phyloP scores from a whole-genome alignment of 1,140 invertebrate species.

The Nasonia vitripennis region DNA sequence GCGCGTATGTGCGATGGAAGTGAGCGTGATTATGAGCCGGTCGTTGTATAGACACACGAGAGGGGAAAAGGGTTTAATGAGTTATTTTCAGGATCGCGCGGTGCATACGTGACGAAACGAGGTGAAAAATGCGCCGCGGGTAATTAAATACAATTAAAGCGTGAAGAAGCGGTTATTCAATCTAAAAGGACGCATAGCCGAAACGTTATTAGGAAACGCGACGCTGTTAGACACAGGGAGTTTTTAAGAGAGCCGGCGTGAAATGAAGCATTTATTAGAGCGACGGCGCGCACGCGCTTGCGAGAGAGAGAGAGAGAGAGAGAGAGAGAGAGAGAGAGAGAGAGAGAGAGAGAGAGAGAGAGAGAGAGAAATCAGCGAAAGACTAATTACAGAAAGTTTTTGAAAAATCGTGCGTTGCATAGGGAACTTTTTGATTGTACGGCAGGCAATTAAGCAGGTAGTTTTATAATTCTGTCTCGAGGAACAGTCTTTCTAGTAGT shows the following conservation, averaged over 20 bases:
- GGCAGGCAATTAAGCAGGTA: too few relatives aligned
- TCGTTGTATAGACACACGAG: too few relatives aligned
- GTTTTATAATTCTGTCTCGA: too few relatives aligned
- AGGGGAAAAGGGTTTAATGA: constrained; percentile 12
- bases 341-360: too few relatives aligned
- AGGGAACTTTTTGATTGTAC: background rate
- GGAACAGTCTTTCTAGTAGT: too few relatives aligned
- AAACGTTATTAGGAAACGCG: too few relatives aligned
- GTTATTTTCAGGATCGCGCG: constrained; percentile 7
- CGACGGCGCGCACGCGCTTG: background rate
- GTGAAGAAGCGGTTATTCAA: constrained; percentile 5
- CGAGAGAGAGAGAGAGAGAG: too few relatives aligned
- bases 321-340: too few relatives aligned
- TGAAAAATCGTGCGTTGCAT: background rate
- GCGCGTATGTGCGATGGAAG: too few relatives aligned
- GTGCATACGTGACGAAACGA: background rate
- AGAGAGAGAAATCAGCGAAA: background rate
- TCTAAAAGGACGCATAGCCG: background rate
- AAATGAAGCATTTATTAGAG: constrained; percentile 1
- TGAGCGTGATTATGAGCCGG: too few relatives aligned
- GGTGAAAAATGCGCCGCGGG: constrained; percentile 10
- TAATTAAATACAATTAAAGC: constrained; percentile 39
- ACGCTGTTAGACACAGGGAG: background rate
- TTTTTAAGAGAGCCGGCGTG: background rate
- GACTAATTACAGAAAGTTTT: constrained; percentile 32